phyloP scores from a whole-genome alignment of 1,140 invertebrate species.

The Trialeurodes vaporariorum region DNA sequence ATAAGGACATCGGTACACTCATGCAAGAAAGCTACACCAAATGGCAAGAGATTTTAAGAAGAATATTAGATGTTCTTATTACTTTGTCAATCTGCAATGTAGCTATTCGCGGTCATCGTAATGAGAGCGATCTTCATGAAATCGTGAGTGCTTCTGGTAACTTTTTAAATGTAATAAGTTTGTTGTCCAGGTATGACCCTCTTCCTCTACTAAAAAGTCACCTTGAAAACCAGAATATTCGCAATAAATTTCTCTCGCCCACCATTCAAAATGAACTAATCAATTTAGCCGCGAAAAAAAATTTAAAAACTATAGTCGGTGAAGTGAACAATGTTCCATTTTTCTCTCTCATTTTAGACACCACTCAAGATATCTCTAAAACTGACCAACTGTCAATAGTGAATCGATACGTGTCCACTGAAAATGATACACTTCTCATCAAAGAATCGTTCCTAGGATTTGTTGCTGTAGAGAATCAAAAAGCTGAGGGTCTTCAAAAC shows the following conservation, averaged over 20 bases:
- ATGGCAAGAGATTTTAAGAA: constrained; percentile 13
- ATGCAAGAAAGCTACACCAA: constrained; percentile 8
- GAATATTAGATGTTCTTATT: constrained; percentile 14
- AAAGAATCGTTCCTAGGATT: constrained; percentile 15
- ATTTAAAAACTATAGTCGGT: constrained; percentile 11
- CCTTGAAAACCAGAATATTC: neutral
- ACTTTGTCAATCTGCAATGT: constrained; percentile 16
- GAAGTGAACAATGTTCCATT: constrained; percentile 9
- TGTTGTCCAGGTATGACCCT: constrained; percentile 9
- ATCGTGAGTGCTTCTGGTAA: constrained; percentile 7
- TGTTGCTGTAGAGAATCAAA: constrained; percentile 9
- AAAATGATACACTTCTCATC: constrained; percentile 5
- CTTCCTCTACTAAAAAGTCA: constrained; percentile 6
- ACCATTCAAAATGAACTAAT: constrained; percentile 15
- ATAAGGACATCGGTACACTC: constrained; percentile 7
- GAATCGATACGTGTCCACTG: constrained; percentile 11
- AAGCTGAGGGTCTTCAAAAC: neutral
- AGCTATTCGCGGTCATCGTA: constrained; percentile 15
- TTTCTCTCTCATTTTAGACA: constrained; percentile 17
- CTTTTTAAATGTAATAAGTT: constrained; percentile 13
- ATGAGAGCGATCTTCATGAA: constrained; percentile 4
- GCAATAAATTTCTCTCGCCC: constrained; percentile 12
- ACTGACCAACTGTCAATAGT: constrained; percentile 12
- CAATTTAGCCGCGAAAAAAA: constrained; percentile 10
- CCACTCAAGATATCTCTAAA: constrained; percentile 14